Conservation (phyloP, 2,888 invertebrate species). For the Leptopilina myrica region DNA sequence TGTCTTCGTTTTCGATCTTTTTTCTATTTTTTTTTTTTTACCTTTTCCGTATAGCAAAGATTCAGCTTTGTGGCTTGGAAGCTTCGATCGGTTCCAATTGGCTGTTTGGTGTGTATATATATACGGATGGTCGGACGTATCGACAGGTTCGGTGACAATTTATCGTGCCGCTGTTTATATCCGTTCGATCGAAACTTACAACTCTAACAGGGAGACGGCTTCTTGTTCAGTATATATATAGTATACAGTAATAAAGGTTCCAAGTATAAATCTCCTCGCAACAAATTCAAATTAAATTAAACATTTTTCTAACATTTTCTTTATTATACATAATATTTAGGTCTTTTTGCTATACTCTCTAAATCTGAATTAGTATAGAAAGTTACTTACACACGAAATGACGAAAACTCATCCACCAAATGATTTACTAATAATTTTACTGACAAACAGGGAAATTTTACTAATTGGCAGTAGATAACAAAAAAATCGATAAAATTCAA, state of each 20-base stretch:
- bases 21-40: neutral
- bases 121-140: constrained; percentile 35
- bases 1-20: neutral
- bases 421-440: no score
- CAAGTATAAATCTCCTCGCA: neutral
- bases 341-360: no score
- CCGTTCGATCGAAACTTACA: constrained; percentile 26
- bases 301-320: no score
- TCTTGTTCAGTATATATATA: neutral
- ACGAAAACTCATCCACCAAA: no score
- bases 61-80: constrained; percentile 29
- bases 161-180: constrained; percentile 37
- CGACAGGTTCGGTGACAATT: constrained; percentile 38
- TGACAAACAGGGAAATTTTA: no score
- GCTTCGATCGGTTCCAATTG: constrained; percentile 38
- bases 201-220: constrained; percentile 1
- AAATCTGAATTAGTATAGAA: no score
- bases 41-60: neutral
- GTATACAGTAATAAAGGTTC: neutral
- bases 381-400: no score
- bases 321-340: no score
- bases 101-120: neutral
- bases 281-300: neutral
- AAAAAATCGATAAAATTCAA: no score
- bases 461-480: no score